Evolutionary conservation across 2,888 invertebrate species (phyloP).

Genomic region (Ophraella communa): DNA sequence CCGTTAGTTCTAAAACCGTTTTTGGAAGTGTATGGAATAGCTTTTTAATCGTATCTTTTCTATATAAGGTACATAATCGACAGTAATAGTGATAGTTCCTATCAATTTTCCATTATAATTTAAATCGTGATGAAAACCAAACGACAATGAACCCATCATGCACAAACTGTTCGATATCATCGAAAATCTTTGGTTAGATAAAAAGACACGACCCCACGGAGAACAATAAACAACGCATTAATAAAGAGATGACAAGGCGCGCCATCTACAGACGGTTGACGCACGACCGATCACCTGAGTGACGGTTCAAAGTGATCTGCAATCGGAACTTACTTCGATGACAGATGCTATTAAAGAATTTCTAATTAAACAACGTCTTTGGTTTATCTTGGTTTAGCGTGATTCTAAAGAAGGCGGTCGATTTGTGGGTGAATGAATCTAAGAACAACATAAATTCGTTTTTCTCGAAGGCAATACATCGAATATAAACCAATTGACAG

Average conservation of each 20-base stretch:
- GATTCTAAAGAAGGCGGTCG: constrained; percentile 35
- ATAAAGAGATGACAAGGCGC: constrained; percentile 50
- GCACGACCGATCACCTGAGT: constrained; percentile 56
- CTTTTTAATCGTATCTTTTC: not conserved
- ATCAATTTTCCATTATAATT: constrained; percentile 18
- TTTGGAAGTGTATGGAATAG: not conserved
- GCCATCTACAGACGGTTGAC: constrained; percentile 39
- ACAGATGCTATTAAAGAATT: constrained; percentile 50
- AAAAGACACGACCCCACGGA: constrained; percentile 24
- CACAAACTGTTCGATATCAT: constrained; percentile 14
- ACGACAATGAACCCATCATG: constrained; percentile 13
- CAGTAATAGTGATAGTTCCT: not conserved
- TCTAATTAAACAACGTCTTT: constrained; percentile 49
- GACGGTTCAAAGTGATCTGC: constrained; percentile 44
- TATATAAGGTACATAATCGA: not conserved
- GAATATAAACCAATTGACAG: not conserved
- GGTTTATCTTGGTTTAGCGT: constrained; percentile 32
- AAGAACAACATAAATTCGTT: constrained; percentile 4
- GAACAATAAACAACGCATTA: constrained; percentile 56
- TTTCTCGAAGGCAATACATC: not conserved
- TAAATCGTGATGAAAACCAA: constrained; percentile 23
- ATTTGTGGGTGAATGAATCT: constrained; percentile 2
- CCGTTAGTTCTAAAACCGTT: not conserved
- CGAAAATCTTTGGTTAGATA: constrained; percentile 13
- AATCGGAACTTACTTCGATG: constrained; percentile 30